Conservation (phyloP, 2,888 invertebrate species). For the Diplolepis rosae region DNA sequence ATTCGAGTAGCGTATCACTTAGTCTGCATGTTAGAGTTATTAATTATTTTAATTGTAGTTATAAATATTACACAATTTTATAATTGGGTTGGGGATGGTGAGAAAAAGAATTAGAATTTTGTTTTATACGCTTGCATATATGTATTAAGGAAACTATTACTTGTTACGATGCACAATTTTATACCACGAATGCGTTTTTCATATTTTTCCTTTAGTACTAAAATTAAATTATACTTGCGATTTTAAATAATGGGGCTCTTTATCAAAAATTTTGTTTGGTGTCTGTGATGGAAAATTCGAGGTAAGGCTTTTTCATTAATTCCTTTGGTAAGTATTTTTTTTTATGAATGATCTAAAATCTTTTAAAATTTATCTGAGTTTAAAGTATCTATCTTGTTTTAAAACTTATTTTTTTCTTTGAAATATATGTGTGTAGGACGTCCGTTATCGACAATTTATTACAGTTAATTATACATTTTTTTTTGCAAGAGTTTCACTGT, state of each 20-base stretch:
- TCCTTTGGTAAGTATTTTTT: conserved; percentile 45
- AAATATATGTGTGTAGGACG: no score
- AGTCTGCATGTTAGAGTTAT: neutral
- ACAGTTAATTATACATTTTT: no score
- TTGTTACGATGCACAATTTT: no score
- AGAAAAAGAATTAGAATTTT: neutral
- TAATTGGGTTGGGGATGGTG: neutral
- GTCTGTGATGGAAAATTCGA: neutral
- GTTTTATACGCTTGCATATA: neutral
- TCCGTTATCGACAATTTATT: no score
- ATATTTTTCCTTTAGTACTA: neutral
- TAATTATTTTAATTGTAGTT: neutral
- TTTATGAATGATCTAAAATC: neutral
- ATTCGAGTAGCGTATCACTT: neutral
- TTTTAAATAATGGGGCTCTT: neutral
- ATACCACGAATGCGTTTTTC: neutral
- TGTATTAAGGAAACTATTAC: no score
- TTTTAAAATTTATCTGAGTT: no score
- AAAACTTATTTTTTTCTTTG: no score
- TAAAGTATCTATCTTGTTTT: no score
- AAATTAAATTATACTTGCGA: no score
- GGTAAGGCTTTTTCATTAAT: conserved; percentile 39
- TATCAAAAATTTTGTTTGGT: conserved; percentile 1
- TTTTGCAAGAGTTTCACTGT: no score
- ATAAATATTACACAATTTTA: neutral